Conservation (phyloP, 2,888 invertebrate species). For the Chymomyza caudatula region DNA sequence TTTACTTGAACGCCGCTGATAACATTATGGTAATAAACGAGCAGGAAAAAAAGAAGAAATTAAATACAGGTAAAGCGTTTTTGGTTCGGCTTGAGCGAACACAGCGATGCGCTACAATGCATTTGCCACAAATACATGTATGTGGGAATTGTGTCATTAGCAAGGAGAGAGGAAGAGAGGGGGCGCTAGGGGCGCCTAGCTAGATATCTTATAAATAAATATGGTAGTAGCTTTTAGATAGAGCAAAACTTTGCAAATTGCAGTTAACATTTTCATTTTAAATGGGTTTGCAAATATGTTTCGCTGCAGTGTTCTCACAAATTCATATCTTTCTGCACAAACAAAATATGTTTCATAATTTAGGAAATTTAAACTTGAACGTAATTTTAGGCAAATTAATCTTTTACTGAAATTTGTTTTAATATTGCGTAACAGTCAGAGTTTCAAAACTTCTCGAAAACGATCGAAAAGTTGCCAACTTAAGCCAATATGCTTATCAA, state of each 20-base stretch:
- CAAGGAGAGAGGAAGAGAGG: neutral
- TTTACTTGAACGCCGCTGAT: constrained; percentile 46
- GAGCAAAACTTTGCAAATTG: neutral
- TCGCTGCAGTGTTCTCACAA: too few relatives aligned
- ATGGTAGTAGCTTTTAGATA: neutral
- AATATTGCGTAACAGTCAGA: too few relatives aligned
- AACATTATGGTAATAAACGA: constrained; percentile 24
- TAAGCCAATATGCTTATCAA: neutral
- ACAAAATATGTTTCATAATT: too few relatives aligned
- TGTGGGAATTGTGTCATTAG: constrained; percentile 9
- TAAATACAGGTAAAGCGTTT: constrained; percentile 37
- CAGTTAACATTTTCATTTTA: too few relatives aligned
- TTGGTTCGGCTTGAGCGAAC: constrained; percentile 42
- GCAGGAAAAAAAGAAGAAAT: constrained; percentile 26
- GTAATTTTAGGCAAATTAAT: too few relatives aligned
- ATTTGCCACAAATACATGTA: constrained; percentile 7
- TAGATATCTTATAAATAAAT: neutral
- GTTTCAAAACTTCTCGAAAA: neutral
- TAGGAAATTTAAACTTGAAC: too few relatives aligned
- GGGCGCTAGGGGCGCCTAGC: neutral
- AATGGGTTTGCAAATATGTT: too few relatives aligned
- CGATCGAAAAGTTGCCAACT: neutral
- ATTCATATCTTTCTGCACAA: too few relatives aligned
- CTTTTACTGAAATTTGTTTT: too few relatives aligned
- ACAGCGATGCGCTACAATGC: constrained; percentile 46